phyloP scores from a whole-genome alignment of 2,113 vertebrate species.

The Zapornia atra region DNA sequence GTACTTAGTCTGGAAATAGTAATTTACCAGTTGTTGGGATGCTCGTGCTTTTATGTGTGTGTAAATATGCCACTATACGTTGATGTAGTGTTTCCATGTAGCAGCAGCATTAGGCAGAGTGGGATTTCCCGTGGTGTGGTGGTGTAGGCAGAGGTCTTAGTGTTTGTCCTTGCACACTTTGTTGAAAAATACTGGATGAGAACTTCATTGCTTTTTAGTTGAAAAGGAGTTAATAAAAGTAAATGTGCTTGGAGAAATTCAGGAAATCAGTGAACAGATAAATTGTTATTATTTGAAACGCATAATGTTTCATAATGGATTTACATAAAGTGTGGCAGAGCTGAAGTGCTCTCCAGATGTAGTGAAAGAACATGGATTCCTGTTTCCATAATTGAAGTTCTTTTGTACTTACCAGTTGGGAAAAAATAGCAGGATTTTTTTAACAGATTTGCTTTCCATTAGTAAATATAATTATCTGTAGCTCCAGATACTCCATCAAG shows the following conservation, averaged over 20 bases:
- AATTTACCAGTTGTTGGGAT: not conserved
- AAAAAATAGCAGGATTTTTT: constrained; percentile 24
- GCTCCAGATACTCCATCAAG: not conserved
- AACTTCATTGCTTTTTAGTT: not conserved
- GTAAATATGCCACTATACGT: not conserved
- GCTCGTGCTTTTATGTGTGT: not conserved
- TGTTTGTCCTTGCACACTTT: not conserved
- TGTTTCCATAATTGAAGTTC: constrained; percentile 7
- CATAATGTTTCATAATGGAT: not conserved
- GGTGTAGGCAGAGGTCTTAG: not conserved
- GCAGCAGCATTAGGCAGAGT: not conserved
- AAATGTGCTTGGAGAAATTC: not conserved
- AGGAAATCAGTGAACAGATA: not conserved
- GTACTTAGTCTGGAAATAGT: not conserved
- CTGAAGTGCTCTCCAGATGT: not conserved
- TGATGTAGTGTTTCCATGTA: not conserved
- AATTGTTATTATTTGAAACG: not conserved
- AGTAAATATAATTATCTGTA: constrained; percentile 36
- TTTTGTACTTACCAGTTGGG: constrained; percentile 1
- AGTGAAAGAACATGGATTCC: not conserved
- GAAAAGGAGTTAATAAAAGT: constrained; percentile 26
- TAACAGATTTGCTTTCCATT: constrained; percentile 24
- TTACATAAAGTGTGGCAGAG: not conserved
- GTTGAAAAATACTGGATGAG: not conserved
- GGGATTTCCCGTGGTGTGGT: not conserved